Conservation (phyloP, 2,113 vertebrate genomes). For the Ameiurus melas region DNA sequence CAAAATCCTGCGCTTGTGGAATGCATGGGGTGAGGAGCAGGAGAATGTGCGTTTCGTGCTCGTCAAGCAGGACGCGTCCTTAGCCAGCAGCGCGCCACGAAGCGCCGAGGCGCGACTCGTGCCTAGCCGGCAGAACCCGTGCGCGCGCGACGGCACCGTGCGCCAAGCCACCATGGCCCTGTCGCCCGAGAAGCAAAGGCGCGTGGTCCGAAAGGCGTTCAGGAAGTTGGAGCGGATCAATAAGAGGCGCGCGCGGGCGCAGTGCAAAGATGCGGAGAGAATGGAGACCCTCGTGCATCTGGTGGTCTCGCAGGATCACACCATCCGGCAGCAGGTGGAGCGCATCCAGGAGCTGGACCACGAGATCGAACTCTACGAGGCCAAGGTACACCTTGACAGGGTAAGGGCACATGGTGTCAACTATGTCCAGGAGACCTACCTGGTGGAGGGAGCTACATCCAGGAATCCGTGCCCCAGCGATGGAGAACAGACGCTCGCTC, state of each 20-base stretch:
- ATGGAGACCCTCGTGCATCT: conserved; percentile 96
- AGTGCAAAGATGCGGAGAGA: conserved; percentile 72
- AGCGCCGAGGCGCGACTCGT: conserved; percentile 93
- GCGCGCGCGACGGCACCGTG: conserved; percentile 68
- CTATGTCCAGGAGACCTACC: conserved; percentile 95
- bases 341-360: conserved; percentile 87
- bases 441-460: conserved; percentile 69
- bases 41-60: conserved; percentile 93
- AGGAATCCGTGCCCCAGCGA: background rate
- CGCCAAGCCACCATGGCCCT: conserved; percentile 65
- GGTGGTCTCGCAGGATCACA: conserved; percentile 95
- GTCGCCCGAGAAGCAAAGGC: conserved; percentile 85
- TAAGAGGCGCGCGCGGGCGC: conserved; percentile 24
- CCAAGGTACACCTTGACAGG: conserved; percentile 87
- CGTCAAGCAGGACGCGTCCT: conserved; percentile 87
- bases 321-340: conserved; percentile 92
- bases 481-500: conserved; percentile 53
- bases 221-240: conserved; percentile 94
- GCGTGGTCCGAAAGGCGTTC: conserved; percentile 92
- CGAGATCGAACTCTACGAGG: conserved; percentile 89
- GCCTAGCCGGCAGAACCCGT: conserved; percentile 83
- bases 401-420: conserved; percentile 88
- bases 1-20: conserved; percentile 87
- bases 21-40: conserved; percentile 91
- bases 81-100: conserved; percentile 85